Base-by-base conservation (phyloP, 2,797 vertebrate species). In the Percopsis omiscomaycus region DNA sequence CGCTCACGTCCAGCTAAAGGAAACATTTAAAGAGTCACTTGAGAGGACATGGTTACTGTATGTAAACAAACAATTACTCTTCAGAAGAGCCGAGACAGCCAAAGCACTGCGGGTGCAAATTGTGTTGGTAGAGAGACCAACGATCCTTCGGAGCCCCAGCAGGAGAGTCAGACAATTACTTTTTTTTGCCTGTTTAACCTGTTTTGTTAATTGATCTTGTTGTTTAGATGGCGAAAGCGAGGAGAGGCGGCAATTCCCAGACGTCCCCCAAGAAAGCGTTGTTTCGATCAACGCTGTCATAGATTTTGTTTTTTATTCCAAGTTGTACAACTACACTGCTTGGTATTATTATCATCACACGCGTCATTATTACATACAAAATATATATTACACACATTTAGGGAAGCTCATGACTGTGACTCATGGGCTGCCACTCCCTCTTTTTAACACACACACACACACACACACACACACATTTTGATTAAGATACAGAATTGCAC, bases 11-110 rank as follows among this genome's bases (percentile, higher is more conserved):
- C 67, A 56, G 52, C 53, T 42, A 3, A 6, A 54, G 47, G 46
- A 53, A 58, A 59, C n/a, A 4, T 50, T 6, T 10, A 52, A 16
- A 58, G n/a, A 66, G 57, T 59, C 50, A 68, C 55, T 54, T 63
- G 53, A 59, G 70, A 81, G 32, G 68, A 46, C 29, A 15, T 52
- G 53, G 42, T 15, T 16, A 4, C 59, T 67, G 69, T 45, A 79
- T 74, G 67, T 68, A 77, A 80, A 81, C 75, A 65, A 69, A 69
- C 44, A 82, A 87, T 84, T 62, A 77, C 55, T 67, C 63, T 70
- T 75, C 56, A 66, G 49, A 69, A 74, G 63, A 79, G 69, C 65
- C 52, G 44, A 72, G 59, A 62, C 13, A 64, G 68, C 66, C 16
- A 58, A 16, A 12, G 62, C 52, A 55, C 69, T 15, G 42, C 55